Conservation (phyloP, 2,113 vertebrate species). For the Chroicocephalus ridibundus region DNA sequence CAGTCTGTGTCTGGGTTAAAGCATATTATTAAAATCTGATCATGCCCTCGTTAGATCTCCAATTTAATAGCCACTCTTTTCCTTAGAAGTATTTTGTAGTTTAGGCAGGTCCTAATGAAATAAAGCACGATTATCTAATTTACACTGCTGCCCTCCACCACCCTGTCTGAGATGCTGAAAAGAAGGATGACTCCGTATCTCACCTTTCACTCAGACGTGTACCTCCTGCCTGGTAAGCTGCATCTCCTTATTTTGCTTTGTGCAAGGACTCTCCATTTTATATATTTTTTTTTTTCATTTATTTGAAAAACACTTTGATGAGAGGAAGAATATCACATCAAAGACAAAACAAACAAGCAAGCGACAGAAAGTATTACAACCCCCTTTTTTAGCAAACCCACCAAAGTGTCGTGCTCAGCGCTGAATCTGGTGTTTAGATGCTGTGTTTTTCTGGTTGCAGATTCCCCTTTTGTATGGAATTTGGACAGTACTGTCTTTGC, state of each 20-base stretch:
- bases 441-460: neutral
- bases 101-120: neutral
- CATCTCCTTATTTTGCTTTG: neutral
- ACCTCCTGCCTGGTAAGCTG: neutral
- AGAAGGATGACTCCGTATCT: neutral
- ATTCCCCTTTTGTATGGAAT: neutral
- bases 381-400: neutral
- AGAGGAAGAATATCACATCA: neutral
- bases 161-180: neutral
- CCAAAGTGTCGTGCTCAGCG: neutral
- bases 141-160: neutral
- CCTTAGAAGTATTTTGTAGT: neutral
- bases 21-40: neutral
- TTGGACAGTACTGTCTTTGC: neutral
- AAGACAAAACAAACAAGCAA: neutral
- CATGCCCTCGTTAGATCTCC: neutral
- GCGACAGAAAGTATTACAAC: neutral
- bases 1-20: neutral
- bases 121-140: neutral
- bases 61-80: neutral
- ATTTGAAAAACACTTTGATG: neutral
- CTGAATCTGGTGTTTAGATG: neutral
- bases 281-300: neutral
- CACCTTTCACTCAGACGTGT: neutral
- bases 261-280: neutral